Base-by-base conservation (phyloP, 2,888 invertebrate genomes). In the Leptarthrus brevirostris region DNA sequence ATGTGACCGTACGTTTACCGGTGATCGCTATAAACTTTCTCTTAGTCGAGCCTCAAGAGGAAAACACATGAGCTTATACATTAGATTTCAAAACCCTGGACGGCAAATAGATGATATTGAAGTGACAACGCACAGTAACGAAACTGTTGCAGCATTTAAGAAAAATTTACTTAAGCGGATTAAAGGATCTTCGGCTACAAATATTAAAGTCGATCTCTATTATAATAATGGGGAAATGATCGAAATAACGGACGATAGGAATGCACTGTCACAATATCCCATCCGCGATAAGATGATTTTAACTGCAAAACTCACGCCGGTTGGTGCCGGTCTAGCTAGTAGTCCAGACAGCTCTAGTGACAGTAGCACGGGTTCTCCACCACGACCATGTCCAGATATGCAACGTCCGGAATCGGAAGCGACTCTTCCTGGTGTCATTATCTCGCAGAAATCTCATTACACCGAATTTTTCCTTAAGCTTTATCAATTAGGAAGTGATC, bases 321-420 rank as follows among this genome's bases (percentile, higher is more conserved):
- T 91, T 44, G 90, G 90, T 80, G 87, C 89, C 14, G 91, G 91
- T 74, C 86, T 91, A 82, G 90, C 91, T 20, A 93, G 93, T 80
- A 93, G 93, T 74, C 94, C 94, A 72, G 98, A 97, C 82, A 95
- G 96, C 73, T 96, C 95, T 81, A 96, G 96, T 74, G 97, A 97
- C 83, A 96, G 96, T 78, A 96, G 96, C 73, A 94, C 95, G 2
- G 94, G 95, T 2, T 96, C 96, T 0, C 96, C 96, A 1, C 95
- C 95, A 77, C 90, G 94, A 81, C 91, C 93, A 0, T 93, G 93
- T 79, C 82, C 83, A 2, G 93, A 93, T 82, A 90, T 92, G 76
- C 90, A 92, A 54, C 92, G 92, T 80, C 85, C 90, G 16, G 95
- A 96, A 81, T 93, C 94, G 0, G 98, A 98, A 86, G 92, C 91